Evolutionary conservation across 2,888 invertebrate species (phyloP), one percentile per base, ranked within the genome.

Genomic region (Oxytorus armatus): DNA sequence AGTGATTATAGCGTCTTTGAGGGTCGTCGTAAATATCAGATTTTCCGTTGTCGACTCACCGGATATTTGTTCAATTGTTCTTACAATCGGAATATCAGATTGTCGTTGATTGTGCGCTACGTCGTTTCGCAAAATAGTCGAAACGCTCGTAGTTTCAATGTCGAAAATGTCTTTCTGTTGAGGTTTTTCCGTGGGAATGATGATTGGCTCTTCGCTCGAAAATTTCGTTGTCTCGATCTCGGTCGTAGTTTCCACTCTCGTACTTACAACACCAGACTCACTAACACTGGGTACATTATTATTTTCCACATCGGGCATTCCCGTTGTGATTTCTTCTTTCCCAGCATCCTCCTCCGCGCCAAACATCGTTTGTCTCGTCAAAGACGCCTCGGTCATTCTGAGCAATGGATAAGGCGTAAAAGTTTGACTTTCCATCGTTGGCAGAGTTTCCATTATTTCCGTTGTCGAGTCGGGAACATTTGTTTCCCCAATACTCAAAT

Each of bases 381-480:
- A 21, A 0, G 36, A 55, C 7, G 36, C 25, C 42, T 74, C 75
- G 0, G 84, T 76, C 8, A 77, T 44, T 70, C 51, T 85, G 1
- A 84, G 21, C 4, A 86, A 25, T 1, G 87, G 84, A 74, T 88
- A 86, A 0, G 87, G 85, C 8, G 85, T 85, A 47, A 82, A 82
- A 42, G 51, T 81, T 7, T 82, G 63, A 23, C 25, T 53, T 7
- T 81, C 81, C 4, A 39, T 49, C 11, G 63, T 75, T 5, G 73
- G 53, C 10, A 53, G 63, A 33, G 68, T 63, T 16, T 79, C 33
- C 16, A 47, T 36, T n/a, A 53, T 70, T 21, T 82, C 68, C n/a
- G 82, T 63, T 3, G 79, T 77, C 1, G 61, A 33, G 3, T 25
- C 21, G 8, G 78, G 25, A 47, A 49, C 14, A 36, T 73, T n/a